These are phyloP conservation scores for Perca schrenkii DNA, from an alignment of 2,113 vertebrate genomes.

Conservation along the genomic window DNA sequence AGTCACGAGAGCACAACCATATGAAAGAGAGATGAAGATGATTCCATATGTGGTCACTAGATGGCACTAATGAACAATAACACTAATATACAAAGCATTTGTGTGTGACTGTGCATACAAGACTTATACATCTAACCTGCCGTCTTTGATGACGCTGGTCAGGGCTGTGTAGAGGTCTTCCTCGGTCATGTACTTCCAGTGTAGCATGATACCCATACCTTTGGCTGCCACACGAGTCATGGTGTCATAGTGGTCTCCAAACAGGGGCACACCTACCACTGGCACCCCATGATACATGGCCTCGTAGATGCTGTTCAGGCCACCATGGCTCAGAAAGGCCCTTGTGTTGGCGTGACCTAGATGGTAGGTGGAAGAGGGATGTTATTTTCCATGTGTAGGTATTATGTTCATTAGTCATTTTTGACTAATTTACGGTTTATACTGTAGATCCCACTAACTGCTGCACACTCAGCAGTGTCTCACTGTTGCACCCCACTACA, in stretches of 20 bases:
- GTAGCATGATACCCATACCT: conserved; percentile 96
- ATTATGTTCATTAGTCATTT: conserved; percentile 3
- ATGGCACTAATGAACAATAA: conserved; percentile 38
- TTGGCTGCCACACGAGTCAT: conserved; percentile 98
- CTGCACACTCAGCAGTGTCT: neutral
- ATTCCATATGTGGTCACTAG: conserved; percentile 28
- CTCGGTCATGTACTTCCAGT: conserved; percentile 94
- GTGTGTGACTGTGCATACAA: neutral
- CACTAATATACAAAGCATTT: neutral
- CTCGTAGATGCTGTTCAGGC: conserved; percentile 98
- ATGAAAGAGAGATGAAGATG: neutral
- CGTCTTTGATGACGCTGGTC: conserved; percentile 90
- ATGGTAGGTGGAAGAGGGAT: conserved; percentile 5
- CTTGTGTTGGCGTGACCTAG: conserved; percentile 92
- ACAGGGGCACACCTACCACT: conserved; percentile 96
- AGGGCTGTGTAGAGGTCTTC: conserved; percentile 89
- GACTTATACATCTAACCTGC: conserved; percentile 83
- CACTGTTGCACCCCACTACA: neutral
- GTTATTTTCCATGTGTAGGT: conserved; percentile 10
- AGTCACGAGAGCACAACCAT: neutral
- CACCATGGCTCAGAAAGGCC: conserved; percentile 96
- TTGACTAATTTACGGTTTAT: conserved; percentile 5
- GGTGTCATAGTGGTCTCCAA: conserved; percentile 98
- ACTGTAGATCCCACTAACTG: neutral
- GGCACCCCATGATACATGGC: conserved; percentile 99